Evolutionary conservation across 2,797 vertebrate species (phyloP), one percentile per base, ranked within the genome.

Genomic region (Danio tinwini): DNA sequence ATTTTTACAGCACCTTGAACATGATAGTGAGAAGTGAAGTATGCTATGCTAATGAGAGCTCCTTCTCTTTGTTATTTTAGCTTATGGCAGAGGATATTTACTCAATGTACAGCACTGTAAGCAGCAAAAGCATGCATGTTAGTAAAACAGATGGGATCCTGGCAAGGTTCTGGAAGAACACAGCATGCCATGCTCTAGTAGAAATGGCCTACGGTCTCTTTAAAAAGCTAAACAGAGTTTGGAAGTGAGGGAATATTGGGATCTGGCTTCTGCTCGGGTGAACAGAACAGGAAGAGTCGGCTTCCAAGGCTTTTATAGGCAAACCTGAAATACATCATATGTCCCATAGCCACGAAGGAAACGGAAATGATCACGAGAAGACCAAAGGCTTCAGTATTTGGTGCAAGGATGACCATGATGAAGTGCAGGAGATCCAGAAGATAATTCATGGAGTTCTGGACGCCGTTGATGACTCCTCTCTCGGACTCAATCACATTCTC

Each of bases 401-500:
- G 97, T 9, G 97, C 97, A 90, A 99, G 90, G 88, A 99, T 98
- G 87, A 99, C 98, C 97, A 99, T 98, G 93, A 99, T 96, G 93
- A 99, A 99, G 93, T 99, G 98, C 91, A 99, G 91, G 82, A 99
- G 95, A 88, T 99, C 98, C 42, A 99, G 92, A 87, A 99, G 97
- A 85, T 99, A 99, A 90, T 99, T 99, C 97, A 99, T 98, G 90
- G 98, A 99, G 93, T 99, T 99, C 90, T 99, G 98, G 88, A 99
- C 97, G 16, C 97, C 98, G 0, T 97, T 99, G 91, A 99, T 96
- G 88, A 99, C 92, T 62, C 98, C 98, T 86, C 98, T 95, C 93
- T 99, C 97, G 0, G 96, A 96, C 85, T 99, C 98, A 0, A 94
- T 92, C 74, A 99, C 97, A 45, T 97, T 99, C 92, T 99, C 98